These are phyloP conservation scores for Hypocryptadius cinnamomeus DNA, from an alignment of 2,113 vertebrate genomes.

Conservation along the genomic window DNA sequence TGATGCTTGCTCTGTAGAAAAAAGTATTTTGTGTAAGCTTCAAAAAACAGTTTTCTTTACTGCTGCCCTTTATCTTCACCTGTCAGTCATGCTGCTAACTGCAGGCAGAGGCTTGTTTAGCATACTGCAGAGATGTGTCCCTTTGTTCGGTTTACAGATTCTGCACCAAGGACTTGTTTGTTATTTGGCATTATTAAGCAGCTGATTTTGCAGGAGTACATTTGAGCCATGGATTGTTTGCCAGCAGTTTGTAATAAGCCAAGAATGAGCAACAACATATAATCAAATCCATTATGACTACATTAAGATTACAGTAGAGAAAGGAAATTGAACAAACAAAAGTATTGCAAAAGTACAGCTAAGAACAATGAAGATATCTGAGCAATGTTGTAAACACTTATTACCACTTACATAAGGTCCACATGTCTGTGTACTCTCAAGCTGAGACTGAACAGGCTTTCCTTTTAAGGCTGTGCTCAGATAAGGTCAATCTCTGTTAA, in stretches of 20 bases:
- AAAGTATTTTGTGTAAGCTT: background rate
- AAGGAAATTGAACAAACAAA: conserved; percentile 49
- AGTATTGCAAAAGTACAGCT: conserved; percentile 26
- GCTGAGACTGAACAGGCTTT: conserved; percentile 4
- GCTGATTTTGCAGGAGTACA: conserved; percentile 1
- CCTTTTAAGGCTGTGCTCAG: conserved; percentile 42
- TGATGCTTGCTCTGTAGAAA: background rate
- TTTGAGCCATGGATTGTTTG: background rate
- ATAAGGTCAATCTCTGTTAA: conserved; percentile 23
- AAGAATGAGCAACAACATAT: conserved; percentile 22
- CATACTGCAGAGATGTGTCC: background rate
- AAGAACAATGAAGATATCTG: conserved; percentile 36
- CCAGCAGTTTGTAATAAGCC: conserved; percentile 38
- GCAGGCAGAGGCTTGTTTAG: background rate
- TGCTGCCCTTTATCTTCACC: background rate
- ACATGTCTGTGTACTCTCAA: conserved; percentile 30
- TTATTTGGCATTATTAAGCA: background rate
- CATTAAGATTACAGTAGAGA: conserved; percentile 45
- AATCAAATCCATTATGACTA: conserved; percentile 40
- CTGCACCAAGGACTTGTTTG: background rate
- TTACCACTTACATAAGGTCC: conserved; percentile 39
- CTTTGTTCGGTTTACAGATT: background rate
- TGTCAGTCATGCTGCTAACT: background rate
- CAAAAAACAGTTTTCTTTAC: background rate
- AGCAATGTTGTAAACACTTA: conserved; percentile 43